Conservation (phyloP, 2,888 invertebrate genomes). For the Phalera bucephala region DNA sequence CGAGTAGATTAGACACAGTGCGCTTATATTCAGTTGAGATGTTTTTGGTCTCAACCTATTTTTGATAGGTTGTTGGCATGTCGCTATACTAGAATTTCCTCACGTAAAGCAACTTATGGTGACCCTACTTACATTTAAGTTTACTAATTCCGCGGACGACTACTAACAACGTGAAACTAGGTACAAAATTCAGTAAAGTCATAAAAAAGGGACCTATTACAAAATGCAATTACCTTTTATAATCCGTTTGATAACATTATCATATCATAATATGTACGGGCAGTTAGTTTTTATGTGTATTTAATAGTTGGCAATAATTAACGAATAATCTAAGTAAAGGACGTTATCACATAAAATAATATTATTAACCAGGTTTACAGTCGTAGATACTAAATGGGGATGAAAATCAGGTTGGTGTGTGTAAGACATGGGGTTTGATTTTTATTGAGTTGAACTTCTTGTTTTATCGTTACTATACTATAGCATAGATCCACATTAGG, state of each 20-base stretch:
- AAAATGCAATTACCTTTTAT: slow-evolving; percentile 20
- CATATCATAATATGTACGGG: slow-evolving; percentile 6
- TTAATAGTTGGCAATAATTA: slow-evolving; percentile 19
- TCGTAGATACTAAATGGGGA: neutral
- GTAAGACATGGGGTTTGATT: neutral
- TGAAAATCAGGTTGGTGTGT: neutral
- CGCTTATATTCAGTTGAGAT: no score
- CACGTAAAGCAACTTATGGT: no score
- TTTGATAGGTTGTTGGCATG: no score
- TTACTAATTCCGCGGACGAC: slow-evolving; percentile 2
- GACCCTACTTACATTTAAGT: no score
- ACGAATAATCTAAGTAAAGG: slow-evolving; percentile 7
- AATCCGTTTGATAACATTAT: slow-evolving; percentile 15
- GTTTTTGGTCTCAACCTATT: no score
- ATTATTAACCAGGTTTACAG: neutral
- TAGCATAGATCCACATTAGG: no score
- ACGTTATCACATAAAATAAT: neutral
- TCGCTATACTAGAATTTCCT: no score
- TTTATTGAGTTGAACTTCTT: neutral
- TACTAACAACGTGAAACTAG: slow-evolving; percentile 7
- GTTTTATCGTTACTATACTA: slow-evolving; percentile 2
- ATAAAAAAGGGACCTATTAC: slow-evolving; percentile 12
- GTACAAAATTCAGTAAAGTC: slow-evolving; percentile 11
- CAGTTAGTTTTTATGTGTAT: slow-evolving; percentile 21
- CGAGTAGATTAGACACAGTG: no score